These are phyloP conservation scores for Elmis aenea DNA, from an alignment of 2,888 invertebrate species.

Conservation along the genomic window DNA sequence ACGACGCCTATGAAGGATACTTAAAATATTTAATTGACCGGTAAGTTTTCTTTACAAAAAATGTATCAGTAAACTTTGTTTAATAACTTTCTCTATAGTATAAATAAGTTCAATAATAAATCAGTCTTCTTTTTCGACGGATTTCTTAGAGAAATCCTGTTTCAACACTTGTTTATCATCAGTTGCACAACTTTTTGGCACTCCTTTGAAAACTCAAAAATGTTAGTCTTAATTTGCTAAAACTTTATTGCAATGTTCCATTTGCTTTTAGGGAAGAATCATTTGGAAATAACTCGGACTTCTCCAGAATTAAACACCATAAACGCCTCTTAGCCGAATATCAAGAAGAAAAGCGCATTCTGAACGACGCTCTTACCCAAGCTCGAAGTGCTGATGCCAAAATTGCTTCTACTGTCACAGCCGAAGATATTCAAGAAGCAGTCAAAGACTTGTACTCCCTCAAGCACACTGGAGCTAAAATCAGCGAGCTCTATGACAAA, in stretches of 20 bases:
- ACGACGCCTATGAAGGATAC: slow-evolving; percentile 37
- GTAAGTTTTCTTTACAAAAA: too few relatives aligned
- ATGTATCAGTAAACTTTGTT: too few relatives aligned
- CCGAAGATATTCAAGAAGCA: slow-evolving; percentile 12
- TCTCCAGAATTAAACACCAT: slow-evolving; percentile 12
- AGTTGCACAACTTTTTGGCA: too few relatives aligned
- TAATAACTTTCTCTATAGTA: too few relatives aligned
- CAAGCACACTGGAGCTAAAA: slow-evolving; percentile 18
- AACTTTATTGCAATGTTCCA: too few relatives aligned
- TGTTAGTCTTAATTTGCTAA: too few relatives aligned
- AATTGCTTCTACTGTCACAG: slow-evolving; percentile 8
- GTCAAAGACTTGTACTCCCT: slow-evolving; percentile 18
- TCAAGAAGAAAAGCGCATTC: slow-evolving; percentile 18
- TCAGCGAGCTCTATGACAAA: slow-evolving; percentile 16
- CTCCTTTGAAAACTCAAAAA: too few relatives aligned
- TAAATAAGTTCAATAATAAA: too few relatives aligned
- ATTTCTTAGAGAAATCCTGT: too few relatives aligned
- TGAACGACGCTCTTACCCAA: slow-evolving; percentile 11
- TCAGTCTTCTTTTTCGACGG: too few relatives aligned
- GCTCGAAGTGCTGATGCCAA: slow-evolving; percentile 5
- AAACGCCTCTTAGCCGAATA: slow-evolving; percentile 19
- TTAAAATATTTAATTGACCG: slow-evolving; percentile 35
- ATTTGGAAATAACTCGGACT: slow-evolving; percentile 13
- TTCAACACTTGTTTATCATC: too few relatives aligned
- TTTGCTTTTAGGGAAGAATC: slow-evolving; percentile 20